These are phyloP conservation scores for Acinonyx jubatus DNA, from an alignment of 2,113 vertebrate species.

Conservation along the genomic window DNA sequence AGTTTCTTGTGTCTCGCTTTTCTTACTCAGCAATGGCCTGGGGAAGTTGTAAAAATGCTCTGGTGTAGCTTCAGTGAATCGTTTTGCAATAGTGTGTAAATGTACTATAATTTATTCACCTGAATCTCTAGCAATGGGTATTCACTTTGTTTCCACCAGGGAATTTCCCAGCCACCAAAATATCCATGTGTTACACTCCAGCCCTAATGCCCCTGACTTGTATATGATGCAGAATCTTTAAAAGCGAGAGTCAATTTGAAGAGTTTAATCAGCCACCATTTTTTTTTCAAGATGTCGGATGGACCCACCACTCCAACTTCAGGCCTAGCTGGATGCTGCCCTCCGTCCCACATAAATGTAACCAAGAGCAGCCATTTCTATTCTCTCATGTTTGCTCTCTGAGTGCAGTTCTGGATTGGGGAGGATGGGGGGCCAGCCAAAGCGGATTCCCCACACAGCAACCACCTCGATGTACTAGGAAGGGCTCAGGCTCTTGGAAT, in stretches of 20 bases:
- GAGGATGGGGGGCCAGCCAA: neutral
- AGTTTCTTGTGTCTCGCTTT: neutral
- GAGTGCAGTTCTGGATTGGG: neutral
- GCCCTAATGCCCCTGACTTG: neutral
- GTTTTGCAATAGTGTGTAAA: constrained; percentile 5
- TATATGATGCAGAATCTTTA: neutral
- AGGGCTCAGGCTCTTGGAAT: neutral
- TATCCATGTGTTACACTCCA: neutral
- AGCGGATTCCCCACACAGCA: neutral
- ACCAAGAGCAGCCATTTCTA: neutral
- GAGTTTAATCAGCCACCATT: neutral
- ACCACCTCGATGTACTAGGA: neutral
- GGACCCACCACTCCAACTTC: neutral
- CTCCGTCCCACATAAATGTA: neutral
- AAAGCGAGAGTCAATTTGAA: neutral
- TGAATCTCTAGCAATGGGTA: neutral
- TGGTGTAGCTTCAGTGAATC: neutral
- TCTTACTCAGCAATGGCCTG: neutral
- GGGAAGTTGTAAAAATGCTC: neutral
- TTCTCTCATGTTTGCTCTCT: neutral
- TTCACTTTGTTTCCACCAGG: neutral
- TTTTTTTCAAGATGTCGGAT: neutral
- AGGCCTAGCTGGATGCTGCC: neutral
- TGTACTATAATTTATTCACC: neutral
- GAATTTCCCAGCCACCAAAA: neutral